A percentile compares a stretch with the other conserved stretches of the same genome.
Evolutionary conservation across 2,888 invertebrate genomes (phyloP).

Genomic region (Epirrhoe alternata): DNA sequence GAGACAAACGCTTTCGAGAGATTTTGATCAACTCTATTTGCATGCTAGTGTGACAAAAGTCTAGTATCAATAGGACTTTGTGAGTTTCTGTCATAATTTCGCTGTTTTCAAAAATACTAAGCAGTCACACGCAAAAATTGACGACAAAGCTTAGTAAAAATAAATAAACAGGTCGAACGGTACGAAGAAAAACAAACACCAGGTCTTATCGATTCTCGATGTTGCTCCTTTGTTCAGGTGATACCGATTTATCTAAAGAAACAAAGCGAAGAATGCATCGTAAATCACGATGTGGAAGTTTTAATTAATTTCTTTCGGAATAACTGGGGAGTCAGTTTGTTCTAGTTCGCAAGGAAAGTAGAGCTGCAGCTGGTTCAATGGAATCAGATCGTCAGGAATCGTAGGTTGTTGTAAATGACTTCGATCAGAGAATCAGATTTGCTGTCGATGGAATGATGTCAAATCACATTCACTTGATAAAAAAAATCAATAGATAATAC

Average conservation of each 20-base stretch:
- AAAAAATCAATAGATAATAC: too few species aligned
- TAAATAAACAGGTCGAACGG: neutral
- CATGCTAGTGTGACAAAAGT: neutral
- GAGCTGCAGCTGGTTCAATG: constrained; percentile 15
- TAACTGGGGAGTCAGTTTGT: constrained; percentile 42
- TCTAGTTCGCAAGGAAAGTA: constrained; percentile 19
- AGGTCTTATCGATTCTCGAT: constrained; percentile 23
- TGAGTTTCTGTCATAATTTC: neutral
- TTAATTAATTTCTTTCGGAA: constrained; percentile 53
- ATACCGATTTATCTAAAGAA: constrained; percentile 42
- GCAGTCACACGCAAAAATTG: neutral
- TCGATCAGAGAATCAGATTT: too few species aligned
- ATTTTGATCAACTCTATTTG: too few species aligned
- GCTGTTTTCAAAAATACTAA: neutral
- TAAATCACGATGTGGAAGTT: constrained; percentile 52
- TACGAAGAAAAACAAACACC: neutral
- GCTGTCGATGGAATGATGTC: too few species aligned
- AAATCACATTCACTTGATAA: too few species aligned
- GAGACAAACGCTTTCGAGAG: too few species aligned
- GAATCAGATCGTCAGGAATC: too few species aligned
- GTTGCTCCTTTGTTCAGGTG: constrained; percentile 32
- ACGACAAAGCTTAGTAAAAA: neutral
- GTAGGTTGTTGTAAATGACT: too few species aligned
- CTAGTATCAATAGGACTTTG: neutral
- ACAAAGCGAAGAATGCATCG: constrained; percentile 45